Percentiles rank a stretch among this genome's conserved stretches.
Conservation (phyloP, 1,140 invertebrate species). For the Lutraria rhynchaena region DNA sequence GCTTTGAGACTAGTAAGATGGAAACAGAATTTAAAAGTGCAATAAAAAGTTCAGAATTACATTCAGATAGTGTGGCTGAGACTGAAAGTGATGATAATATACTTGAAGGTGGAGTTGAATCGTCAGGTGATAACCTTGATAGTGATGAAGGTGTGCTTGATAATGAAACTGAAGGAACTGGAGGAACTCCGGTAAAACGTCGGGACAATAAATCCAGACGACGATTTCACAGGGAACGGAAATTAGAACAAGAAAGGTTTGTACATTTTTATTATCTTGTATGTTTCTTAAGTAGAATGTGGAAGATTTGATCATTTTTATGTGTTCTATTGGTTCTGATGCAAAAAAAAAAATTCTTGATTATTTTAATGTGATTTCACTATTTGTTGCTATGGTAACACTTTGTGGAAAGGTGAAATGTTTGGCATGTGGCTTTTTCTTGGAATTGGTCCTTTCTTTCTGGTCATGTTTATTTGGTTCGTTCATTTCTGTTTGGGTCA, state of each 20-base stretch:
- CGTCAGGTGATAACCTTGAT: slow-evolving; percentile 53
- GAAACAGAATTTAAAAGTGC: slow-evolving; percentile 81
- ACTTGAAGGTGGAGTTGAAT: slow-evolving; percentile 7
- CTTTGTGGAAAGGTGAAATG: no score
- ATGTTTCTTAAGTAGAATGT: no score
- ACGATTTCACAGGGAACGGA: slow-evolving; percentile 43
- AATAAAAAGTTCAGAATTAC: slow-evolving; percentile 11
- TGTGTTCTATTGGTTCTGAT: no score
- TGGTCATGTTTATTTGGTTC: no score
- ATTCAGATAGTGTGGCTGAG: slow-evolving; percentile 14
- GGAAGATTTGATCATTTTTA: no score
- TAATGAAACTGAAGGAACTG: background rate
- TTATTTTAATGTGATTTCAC: no score
- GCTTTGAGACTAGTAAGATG: slow-evolving; percentile 72
- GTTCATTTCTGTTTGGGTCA: no score
- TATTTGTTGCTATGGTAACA: no score
- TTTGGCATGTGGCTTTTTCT: no score
- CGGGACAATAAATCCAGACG: slow-evolving; percentile 37
- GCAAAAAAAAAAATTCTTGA: no score
- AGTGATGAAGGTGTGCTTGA: slow-evolving; percentile 48
- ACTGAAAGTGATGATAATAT: slow-evolving; percentile 32
- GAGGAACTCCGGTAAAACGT: slow-evolving; percentile 7
- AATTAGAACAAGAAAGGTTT: slow-evolving; percentile 45
- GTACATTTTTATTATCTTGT: background rate
- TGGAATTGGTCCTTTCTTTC: no score